These are phyloP conservation scores for Petrolisthes cinctipes DNA, from an alignment of 2,888 invertebrate genomes.

Conservation along the genomic window DNA sequence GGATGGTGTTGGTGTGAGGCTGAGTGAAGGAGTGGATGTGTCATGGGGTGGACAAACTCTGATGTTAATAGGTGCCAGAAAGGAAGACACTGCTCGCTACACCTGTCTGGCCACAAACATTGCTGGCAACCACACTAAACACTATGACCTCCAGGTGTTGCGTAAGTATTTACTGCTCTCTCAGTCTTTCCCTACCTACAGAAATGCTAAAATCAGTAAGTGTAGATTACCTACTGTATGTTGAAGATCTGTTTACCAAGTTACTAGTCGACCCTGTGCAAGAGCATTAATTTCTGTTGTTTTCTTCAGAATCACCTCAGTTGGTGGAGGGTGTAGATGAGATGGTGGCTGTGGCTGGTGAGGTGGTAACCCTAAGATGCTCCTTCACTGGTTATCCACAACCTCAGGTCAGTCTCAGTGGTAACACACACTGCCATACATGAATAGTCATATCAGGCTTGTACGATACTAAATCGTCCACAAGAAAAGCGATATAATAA, in stretches of 20 bases:
- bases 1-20: slow-evolving; percentile 47
- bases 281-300: too few species aligned
- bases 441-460: neutral
- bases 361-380: slow-evolving; percentile 43
- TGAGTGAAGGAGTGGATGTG: slow-evolving; percentile 65
- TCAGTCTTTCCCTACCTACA: neutral
- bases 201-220: too few species aligned
- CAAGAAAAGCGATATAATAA: neutral
- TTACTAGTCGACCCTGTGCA: too few species aligned
- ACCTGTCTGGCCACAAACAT: slow-evolving; percentile 76
- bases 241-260: too few species aligned
- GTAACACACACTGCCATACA: neutral
- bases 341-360: slow-evolving; percentile 47
- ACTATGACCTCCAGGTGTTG: slow-evolving; percentile 73
- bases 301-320: slow-evolving; percentile 42
- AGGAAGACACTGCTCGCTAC: slow-evolving; percentile 73
- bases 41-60: slow-evolving; percentile 56
- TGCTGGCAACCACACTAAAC: slow-evolving; percentile 74
- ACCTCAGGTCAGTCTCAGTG: slow-evolving; percentile 38
- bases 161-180: slow-evolving; percentile 67
- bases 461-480: neutral
- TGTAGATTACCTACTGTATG: slow-evolving; percentile 40
- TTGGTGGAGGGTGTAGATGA: slow-evolving; percentile 44
- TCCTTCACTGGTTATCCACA: slow-evolving; percentile 40
- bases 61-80: slow-evolving; percentile 64